These are phyloP conservation scores for Saccostrea cuccullata DNA, from an alignment of 1,140 invertebrate species.

Conservation along the genomic window DNA sequence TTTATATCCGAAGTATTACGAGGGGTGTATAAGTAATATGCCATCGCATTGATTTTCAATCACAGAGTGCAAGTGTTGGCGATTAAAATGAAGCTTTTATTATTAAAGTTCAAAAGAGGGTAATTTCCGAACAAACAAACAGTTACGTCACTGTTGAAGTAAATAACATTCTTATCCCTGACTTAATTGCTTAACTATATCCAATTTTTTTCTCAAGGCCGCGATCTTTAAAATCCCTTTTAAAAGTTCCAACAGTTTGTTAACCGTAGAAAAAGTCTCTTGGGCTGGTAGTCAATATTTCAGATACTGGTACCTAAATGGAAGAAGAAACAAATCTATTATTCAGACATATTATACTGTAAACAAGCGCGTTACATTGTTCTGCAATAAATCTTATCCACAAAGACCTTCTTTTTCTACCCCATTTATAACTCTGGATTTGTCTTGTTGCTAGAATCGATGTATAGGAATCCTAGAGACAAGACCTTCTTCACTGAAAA, in stretches of 20 bases:
- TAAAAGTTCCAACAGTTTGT: slow-evolving; percentile 14
- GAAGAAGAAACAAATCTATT: not conserved
- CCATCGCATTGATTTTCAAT: not conserved
- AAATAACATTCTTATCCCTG: not conserved
- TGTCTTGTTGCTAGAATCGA: not conserved
- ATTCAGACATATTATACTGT: not conserved
- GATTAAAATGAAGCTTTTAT: slow-evolving; percentile 2
- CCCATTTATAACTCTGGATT: not conserved
- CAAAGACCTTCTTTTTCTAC: not conserved
- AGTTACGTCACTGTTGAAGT: slow-evolving; percentile 11
- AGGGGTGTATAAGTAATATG: slow-evolving; percentile 44
- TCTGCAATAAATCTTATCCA: not conserved
- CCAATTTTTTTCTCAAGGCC: slow-evolving; percentile 11
- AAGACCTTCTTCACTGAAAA: not conserved
- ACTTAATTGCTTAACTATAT: not conserved
- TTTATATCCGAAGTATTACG: slow-evolving; percentile 39
- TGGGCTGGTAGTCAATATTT: not conserved
- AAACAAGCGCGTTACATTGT: not conserved
- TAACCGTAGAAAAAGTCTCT: not conserved
- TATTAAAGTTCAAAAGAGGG: not conserved
- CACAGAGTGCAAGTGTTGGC: not conserved
- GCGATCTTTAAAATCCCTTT: slow-evolving; percentile 16
- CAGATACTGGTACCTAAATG: not conserved
- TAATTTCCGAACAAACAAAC: slow-evolving; percentile 24
- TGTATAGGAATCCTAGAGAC: not conserved